Evolutionary conservation across 2,797 vertebrate genomes (phyloP), one percentile per base, ranked within the genome.

Genomic region (Pyrocephalus nanus): DNA sequence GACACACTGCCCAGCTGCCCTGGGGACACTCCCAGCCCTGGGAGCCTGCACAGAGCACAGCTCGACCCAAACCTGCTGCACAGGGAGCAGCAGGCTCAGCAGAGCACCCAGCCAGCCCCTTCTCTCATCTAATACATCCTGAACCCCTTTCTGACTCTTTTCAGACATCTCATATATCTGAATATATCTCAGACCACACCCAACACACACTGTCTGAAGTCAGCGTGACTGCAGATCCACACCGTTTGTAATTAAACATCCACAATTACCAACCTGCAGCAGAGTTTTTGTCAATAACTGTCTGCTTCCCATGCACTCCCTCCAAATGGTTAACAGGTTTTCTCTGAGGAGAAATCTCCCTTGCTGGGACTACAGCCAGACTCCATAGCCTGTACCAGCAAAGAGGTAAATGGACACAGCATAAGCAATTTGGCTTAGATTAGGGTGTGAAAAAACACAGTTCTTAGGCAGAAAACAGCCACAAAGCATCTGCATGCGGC

Each of bases 331-430:
- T 96, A 96, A 95, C 80, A 91, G 90, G 43, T 67, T 70, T 93
- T 25, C 64, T 92, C 91, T 22, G 73, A 66, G 23, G 91, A 78
- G 60, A 86, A 90, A 51, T 73, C 67, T 69, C 88, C 65, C 72
- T 51, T 32, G 65, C 90, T 84, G 84, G 86, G 71, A 58, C 84
- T 89, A 67, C 82, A 90, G 88, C 60, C 94, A 72, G 60, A 61
- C 88, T 85, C 93, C 94, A 92, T 79, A 50, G 74, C 88, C 95
- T 94, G 29, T 61, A 93, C 50, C 73, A 67, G 92, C 62, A 91
- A 12, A 83, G 76, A 72, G 36, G 73, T 15, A 67, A 66, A 93
- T 4, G 45, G 55, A 92, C 92, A 94, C 30, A 70, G 79, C 30
- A 36, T 18, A 18, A 93, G 47, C 27, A 3, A 57, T 77, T 47